Evolutionary conservation across 2,113 vertebrate species (phyloP), one percentile per base, ranked within the genome.

Genomic region (Peromyscus maniculatus): DNA sequence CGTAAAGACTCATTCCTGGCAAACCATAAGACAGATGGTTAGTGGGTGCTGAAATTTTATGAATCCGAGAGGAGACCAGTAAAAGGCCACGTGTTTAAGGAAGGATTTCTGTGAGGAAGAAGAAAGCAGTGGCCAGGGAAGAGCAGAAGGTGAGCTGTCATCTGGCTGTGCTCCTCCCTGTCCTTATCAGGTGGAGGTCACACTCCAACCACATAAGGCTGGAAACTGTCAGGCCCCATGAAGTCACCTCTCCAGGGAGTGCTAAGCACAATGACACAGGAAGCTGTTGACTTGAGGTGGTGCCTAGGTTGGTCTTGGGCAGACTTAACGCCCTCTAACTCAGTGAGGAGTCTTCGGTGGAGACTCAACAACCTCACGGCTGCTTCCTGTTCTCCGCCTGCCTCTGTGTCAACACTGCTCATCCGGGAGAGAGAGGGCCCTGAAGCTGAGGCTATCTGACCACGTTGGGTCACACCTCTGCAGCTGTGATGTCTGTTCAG

Each of bases 291-390:
- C 39, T 59, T 24, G 7, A 62, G 2, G 1, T 33, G 80, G 26
- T 24, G 36, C 55, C 36, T 71, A 33, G 5, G 0, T 33, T 26
- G 33, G 55, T 36, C 6, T 6, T 62, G 86, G 71, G 77, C 66
- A 64, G 13, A 26, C 11, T 9, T 15, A 21, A 21, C 19, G 2
- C 8, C n/a, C 39, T 74, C 39, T 52, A 9, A 8, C 28, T n/a
- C 3, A 10, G 17, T 21, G 55, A 11, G 33, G 11, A 5, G 2
- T 49, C 5, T 43, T 6, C 74, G 6, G 0, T 4, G 3, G 10
- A 36, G 59, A 62, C 21, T 21, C 3, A 0, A 46, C 9, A 3
- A 10, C 24, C 4, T 5, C 64, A 12, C 0, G 5, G 57, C 57
- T 31, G 12, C 26, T 17, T 15, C 31, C 49, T 3, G 15, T 16